These are phyloP conservation scores for Opisthocomus hoazin DNA, from an alignment of 2,113 vertebrate genomes.

Conservation along the genomic window DNA sequence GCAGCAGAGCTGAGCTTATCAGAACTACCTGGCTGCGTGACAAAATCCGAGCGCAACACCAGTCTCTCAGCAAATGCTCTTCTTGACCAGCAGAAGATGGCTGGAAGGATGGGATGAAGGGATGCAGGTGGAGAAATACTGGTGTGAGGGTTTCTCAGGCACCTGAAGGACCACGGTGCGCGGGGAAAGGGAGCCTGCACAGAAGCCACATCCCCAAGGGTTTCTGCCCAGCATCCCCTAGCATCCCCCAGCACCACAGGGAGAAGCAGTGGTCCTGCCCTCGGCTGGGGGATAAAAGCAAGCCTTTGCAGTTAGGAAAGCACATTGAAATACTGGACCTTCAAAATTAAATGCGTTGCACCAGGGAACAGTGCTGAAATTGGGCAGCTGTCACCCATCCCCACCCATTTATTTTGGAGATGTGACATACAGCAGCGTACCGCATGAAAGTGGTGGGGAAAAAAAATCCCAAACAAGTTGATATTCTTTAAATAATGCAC, in stretches of 20 bases:
- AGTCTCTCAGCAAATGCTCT: accelerated
- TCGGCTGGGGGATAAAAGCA: too few relatives aligned
- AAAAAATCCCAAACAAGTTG: background rate
- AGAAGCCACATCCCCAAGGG: too few relatives aligned
- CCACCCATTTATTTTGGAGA: background rate
- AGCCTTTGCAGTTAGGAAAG: background rate
- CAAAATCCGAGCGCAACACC: background rate
- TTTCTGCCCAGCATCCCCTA: too few relatives aligned
- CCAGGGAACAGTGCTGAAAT: background rate
- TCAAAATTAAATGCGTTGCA: background rate
- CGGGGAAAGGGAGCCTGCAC: background rate
- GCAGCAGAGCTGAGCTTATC: background rate
- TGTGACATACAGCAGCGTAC: background rate
- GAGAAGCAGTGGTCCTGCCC: too few relatives aligned
- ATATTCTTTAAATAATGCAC: slow-evolving; percentile 91
- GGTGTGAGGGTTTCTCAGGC: background rate
- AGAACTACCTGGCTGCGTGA: background rate
- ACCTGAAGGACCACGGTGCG: background rate
- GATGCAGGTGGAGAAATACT: background rate
- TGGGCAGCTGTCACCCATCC: background rate
- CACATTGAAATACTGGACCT: background rate
- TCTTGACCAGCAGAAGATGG: background rate
- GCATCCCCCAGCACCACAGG: too few relatives aligned
- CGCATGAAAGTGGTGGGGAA: background rate
- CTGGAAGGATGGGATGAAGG: background rate